Base-by-base conservation (phyloP, 2,113 vertebrate genomes). In the Sclerurus mexicanus region DNA sequence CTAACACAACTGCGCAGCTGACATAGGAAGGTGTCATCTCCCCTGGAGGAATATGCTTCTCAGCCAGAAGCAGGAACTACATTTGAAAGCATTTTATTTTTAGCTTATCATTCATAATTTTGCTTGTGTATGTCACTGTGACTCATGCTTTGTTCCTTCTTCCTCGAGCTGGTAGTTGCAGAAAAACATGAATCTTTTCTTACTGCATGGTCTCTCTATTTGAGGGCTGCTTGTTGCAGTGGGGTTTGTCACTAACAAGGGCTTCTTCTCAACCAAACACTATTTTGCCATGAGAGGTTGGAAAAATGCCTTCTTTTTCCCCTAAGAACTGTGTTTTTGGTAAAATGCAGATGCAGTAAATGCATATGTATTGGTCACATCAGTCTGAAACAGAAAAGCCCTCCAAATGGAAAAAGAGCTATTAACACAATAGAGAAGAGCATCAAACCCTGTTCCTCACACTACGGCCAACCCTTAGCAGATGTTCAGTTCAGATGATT, bases 21-120 rank as follows among this genome's bases (percentile, higher is more conserved):
- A 56, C 15, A 47, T 18, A 68, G 46, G 79, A 94, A 86, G 92
- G 88, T 84, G 64, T 46, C 69, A 63, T 33, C 86, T 87, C n/a
- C 90, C 93, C 73, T 68, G 60, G 23, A 62, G 86, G n/a, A 55
- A 72, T 6, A 7, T 19, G 58, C 28, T 90, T 74, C 56, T 93
- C 66, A 58, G 68, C 10, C 77, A 93, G 59, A 50, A 77, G 60
- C 6, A 93, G 68, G 63, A 90, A 72, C 44, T 42, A 10, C 24
- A 47, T 85, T 55, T 95, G 83, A 92, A 94, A 82, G 76, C 60
- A 20, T 42, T 95, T 87, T 96, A 95, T 93, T 97, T 98, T 94
- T 93, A 97, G 91, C 35, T 85, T 89, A 59, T 83, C 80, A 83
- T 94, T 95, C 92, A 93, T 90, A 91, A 86, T 91, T 85, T 72